Evolutionary conservation across 2,888 invertebrate genomes (phyloP).

Genomic region (Pristionchus japonicus): DNA sequence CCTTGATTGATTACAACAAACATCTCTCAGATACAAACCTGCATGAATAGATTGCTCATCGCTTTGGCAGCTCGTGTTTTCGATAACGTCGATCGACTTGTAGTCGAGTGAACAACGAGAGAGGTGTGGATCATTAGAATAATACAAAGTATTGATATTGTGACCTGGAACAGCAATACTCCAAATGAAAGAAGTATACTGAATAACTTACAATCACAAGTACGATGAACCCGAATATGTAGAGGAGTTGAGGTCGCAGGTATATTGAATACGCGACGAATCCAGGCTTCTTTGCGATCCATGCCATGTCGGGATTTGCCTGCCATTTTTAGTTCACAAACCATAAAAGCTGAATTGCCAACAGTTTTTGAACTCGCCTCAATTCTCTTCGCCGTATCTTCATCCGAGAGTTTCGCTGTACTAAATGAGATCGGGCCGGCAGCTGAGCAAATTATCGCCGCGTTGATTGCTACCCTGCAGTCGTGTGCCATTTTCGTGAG

Average conservation of each 20-base stretch:
- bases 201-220: not conserved
- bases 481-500: not conserved
- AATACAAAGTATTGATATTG: not conserved
- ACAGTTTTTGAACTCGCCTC: not conserved
- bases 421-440: not conserved
- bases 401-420: not conserved
- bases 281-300: not conserved
- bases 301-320: conserved; percentile 14
- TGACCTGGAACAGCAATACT: not conserved
- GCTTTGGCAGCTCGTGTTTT: not conserved
- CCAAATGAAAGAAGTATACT: not conserved
- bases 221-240: not conserved
- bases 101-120: not conserved
- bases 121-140: not conserved
- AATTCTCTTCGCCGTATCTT: not conserved
- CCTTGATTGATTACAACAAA: not conserved
- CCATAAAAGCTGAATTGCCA: no score
- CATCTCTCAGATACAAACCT: not conserved
- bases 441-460: not conserved
- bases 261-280: not conserved
- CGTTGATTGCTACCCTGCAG: conserved; percentile 17
- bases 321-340: not conserved
- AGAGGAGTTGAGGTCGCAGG: not conserved
- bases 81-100: not conserved
- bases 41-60: conserved; percentile 18